phyloP scores from a whole-genome alignment of 2,113 vertebrate genomes.

The Equus quagga region DNA sequence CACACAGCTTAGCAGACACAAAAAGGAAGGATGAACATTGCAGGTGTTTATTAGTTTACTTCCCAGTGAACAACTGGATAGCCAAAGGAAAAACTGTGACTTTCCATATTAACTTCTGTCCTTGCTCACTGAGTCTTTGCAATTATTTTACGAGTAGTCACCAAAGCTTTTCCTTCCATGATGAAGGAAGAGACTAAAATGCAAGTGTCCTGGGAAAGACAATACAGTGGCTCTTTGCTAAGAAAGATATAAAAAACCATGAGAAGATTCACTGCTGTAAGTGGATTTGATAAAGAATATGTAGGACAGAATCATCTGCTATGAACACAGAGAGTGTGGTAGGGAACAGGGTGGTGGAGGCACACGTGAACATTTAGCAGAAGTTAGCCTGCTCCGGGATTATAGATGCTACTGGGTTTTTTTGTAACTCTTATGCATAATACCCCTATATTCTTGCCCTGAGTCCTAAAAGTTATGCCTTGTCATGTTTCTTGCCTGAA shows the following conservation, averaged over 20 bases:
- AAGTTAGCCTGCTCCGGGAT: neutral
- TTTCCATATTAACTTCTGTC: neutral
- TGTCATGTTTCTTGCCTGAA: neutral
- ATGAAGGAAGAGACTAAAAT: neutral
- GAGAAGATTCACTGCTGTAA: neutral
- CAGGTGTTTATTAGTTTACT: neutral
- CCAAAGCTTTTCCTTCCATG: neutral
- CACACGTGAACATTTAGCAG: neutral
- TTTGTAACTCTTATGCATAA: neutral
- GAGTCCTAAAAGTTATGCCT: neutral
- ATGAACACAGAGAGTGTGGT: neutral
- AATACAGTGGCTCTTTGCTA: neutral
- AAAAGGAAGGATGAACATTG: neutral
- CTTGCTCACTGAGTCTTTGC: neutral
- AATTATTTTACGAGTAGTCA: slow-evolving; percentile 24
- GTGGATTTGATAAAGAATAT: neutral
- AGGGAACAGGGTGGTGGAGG: neutral
- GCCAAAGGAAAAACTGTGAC: neutral
- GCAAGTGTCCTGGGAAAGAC: neutral
- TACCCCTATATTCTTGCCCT: neutral
- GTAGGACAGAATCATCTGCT: neutral
- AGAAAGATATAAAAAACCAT: neutral
- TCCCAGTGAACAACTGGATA: neutral
- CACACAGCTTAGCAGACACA: neutral
- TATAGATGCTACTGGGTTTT: neutral